phyloP scores from a whole-genome alignment of 2,113 vertebrate genomes.

The Rhabdornis inornatus region DNA sequence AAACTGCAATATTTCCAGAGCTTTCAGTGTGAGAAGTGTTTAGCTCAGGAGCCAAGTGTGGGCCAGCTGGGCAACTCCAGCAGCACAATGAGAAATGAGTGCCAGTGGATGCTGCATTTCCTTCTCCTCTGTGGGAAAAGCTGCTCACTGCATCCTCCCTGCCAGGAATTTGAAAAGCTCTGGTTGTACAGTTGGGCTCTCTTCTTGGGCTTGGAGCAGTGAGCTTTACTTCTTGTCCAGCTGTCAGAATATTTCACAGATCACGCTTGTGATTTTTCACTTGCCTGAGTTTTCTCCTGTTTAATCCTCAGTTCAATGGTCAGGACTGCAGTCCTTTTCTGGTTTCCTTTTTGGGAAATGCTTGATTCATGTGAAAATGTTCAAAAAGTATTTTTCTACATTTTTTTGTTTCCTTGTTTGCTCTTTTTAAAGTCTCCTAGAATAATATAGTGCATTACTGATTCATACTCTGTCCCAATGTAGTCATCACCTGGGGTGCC shows the following conservation, averaged over 20 bases:
- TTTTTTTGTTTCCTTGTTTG: not conserved
- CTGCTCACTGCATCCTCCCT: not conserved
- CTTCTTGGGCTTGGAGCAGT: not conserved
- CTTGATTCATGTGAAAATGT: not conserved
- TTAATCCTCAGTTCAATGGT: not conserved
- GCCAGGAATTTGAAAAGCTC: not conserved
- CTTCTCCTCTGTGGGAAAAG: not conserved
- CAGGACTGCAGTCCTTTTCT: not conserved
- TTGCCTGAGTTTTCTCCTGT: not conserved
- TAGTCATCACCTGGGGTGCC: not conserved
- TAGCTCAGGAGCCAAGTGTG: not conserved
- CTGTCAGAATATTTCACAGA: not conserved
- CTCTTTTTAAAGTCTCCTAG: not conserved
- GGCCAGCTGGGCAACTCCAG: not conserved
- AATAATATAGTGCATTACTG: not conserved
- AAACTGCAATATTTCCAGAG: not conserved
- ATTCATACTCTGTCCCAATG: not conserved
- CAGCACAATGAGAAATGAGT: not conserved
- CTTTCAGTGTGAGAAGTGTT: not conserved
- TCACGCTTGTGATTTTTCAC: slow-evolving; percentile 25
- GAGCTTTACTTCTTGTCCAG: not conserved
- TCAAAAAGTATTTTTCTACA: not conserved
- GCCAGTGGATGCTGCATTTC: not conserved
- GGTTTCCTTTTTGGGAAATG: not conserved
- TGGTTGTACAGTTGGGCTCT: not conserved